Percentiles rank a stretch among this genome's conserved stretches.
phyloP scores from a whole-genome alignment of 2,113 vertebrate species.

The Mystacornis crossleyi region DNA sequence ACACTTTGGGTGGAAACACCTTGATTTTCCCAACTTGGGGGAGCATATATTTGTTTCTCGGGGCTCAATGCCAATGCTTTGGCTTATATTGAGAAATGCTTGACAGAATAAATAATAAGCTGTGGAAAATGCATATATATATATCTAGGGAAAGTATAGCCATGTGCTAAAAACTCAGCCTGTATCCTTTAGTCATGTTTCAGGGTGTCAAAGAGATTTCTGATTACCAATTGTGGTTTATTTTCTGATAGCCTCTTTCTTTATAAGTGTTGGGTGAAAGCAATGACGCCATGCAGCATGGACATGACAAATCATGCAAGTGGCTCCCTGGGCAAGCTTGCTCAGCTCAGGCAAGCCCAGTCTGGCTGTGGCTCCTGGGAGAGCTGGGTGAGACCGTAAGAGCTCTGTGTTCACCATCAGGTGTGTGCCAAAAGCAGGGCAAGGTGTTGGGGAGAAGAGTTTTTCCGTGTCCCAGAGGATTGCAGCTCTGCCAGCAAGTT shows the following conservation, averaged over 20 bases:
- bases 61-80: neutral
- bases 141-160: neutral
- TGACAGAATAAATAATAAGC: neutral
- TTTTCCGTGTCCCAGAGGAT: neutral
- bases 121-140: neutral
- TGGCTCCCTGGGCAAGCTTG: neutral
- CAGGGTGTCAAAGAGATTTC: neutral
- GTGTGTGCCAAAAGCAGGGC: neutral
- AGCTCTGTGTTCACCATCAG: neutral
- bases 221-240: neutral
- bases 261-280: rapidly evolving
- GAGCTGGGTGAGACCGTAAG: rapidly evolving
- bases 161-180: neutral
- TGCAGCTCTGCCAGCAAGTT: neutral
- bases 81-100: neutral
- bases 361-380: neutral
- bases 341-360: neutral
- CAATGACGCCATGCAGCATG: rapidly evolving
- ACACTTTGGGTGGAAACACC: neutral
- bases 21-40: neutral
- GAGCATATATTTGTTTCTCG: neutral
- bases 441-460: neutral
- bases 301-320: neutral
- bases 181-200: neutral
- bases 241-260: neutral